phyloP scores from a whole-genome alignment of 1,140 invertebrate genomes.

The Xylocopa sonorina region DNA sequence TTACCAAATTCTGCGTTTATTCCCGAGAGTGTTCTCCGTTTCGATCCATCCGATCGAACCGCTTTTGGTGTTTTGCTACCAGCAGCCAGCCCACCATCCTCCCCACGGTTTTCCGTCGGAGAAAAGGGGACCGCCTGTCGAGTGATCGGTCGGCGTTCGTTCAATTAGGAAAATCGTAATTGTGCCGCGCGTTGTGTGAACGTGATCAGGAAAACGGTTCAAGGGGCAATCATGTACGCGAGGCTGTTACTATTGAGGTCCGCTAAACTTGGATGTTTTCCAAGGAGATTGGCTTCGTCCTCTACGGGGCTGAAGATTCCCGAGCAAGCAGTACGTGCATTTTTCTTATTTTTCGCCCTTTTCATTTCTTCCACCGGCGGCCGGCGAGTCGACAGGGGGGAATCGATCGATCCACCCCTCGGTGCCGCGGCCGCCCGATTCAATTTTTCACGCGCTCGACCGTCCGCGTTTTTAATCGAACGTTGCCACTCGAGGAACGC shows the following conservation, averaged over 20 bases:
- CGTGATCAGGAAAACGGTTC: conserved; percentile 6
- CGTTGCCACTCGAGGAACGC: conserved; percentile 2
- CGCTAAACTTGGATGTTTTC: conserved; percentile 42
- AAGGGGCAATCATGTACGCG: conserved; percentile 63
- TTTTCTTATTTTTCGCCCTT: conserved; percentile 24
- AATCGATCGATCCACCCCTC: background rate
- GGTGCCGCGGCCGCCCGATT: background rate
- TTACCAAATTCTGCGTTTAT: too few species aligned
- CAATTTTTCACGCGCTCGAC: conserved; percentile 27
- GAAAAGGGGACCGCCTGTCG: too few species aligned
- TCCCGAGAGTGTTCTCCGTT: too few species aligned
- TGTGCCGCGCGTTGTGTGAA: conserved; percentile 3
- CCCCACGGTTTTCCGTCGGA: background rate
- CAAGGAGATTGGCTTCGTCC: conserved; percentile 58
- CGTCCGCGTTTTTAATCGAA: conserved; percentile 26
- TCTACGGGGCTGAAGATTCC: conserved; percentile 39
- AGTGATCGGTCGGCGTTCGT: background rate
- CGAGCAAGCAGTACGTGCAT: conserved; percentile 56
- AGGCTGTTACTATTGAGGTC: conserved; percentile 54
- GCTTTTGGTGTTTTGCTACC: too few species aligned
- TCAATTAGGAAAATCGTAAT: conserved; percentile 33
- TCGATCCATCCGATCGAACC: background rate
- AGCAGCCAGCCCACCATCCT: too few species aligned
- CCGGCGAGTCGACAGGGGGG: background rate
- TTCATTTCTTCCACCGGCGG: conserved; percentile 16